Evolutionary conservation across 2,888 invertebrate genomes (phyloP), one percentile per base, ranked within the genome.

Genomic region (Dusona sp.): DNA sequence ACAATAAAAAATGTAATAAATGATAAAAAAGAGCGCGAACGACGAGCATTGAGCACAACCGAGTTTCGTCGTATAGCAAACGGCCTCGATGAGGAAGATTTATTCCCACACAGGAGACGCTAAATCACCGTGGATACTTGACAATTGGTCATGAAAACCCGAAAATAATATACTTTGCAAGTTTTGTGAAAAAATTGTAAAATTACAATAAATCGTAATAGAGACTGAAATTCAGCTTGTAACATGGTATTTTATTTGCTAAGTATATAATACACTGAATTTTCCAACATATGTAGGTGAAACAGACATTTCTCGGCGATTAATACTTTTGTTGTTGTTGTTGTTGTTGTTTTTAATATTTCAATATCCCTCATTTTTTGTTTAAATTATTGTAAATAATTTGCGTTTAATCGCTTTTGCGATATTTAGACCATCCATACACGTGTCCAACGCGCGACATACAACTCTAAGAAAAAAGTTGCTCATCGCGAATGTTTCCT

Each of bases 241-340:
- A 88, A 88, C 86, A 87, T 88, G 85, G 73, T 88, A 77, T 92
- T 91, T 92, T 67, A 91, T 92, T 91, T 90, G 84, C 89, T 91
- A 90, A 90, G 90, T 90, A 91, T 89, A 93, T 92, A 91, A 92
- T 92, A 92, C 91, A 92, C 90, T 90, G 88, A 92, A 91, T 90
- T 85, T 83, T 87, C 83, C 86, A 88, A 89, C 91, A 90, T 91
- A 90, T 92, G 90, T 91, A 91, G 89, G 90, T 92, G 90, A 92
- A 92, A 91, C 84, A 90, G 91, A 91, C 91, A 91, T 88, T 91
- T 90, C 90, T 92, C 90, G 90, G 89, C 91, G 91, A 92, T 88
- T 92, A 92, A 92, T 92, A 92, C 92, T 92, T 92, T 87, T 87
- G 88, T 89, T 90, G 88, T 51, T n/a, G n/a, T 54, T 64, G 29